These are phyloP conservation scores for Lineus longissimus DNA, from an alignment of 1,140 invertebrate species.

Conservation along the genomic window DNA sequence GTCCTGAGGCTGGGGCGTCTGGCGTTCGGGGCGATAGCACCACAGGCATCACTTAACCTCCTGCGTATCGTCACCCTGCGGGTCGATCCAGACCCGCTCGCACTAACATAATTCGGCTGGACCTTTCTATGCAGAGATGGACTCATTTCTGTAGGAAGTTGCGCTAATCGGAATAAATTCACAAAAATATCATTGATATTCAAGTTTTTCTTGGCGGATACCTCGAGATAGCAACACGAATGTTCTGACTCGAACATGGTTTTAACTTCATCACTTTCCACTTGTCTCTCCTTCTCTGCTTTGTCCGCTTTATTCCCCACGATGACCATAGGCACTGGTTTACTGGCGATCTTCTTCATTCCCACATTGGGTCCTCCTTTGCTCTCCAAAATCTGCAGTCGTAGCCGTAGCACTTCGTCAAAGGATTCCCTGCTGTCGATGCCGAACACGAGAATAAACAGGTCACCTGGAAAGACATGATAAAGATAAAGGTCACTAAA, in stretches of 20 bases:
- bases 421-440: constrained; percentile 82
- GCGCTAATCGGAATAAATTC: constrained; percentile 73
- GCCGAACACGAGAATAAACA: constrained; percentile 80
- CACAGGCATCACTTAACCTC: constrained; percentile 76
- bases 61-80: constrained; percentile 71
- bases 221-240: constrained; percentile 74
- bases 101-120: constrained; percentile 37
- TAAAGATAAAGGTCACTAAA: neutral
- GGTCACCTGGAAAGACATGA: constrained; percentile 65
- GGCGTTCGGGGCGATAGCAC: constrained; percentile 78
- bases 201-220: constrained; percentile 73
- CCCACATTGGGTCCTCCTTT: constrained; percentile 24
- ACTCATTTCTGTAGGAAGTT: constrained; percentile 81
- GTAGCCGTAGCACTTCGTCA: constrained; percentile 73
- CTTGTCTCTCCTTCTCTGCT: constrained; percentile 62
- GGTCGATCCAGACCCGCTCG: constrained; percentile 24
- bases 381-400: constrained; percentile 74
- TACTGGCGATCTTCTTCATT: constrained; percentile 42
- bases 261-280: constrained; percentile 33
- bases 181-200: constrained; percentile 78
- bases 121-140: constrained; percentile 70
- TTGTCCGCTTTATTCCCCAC: constrained; percentile 79
- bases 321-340: constrained; percentile 66
- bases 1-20: constrained; percentile 77
- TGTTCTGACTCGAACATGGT: constrained; percentile 26